Conservation (phyloP, 2,888 invertebrate genomes). For the Apamea crenata region DNA sequence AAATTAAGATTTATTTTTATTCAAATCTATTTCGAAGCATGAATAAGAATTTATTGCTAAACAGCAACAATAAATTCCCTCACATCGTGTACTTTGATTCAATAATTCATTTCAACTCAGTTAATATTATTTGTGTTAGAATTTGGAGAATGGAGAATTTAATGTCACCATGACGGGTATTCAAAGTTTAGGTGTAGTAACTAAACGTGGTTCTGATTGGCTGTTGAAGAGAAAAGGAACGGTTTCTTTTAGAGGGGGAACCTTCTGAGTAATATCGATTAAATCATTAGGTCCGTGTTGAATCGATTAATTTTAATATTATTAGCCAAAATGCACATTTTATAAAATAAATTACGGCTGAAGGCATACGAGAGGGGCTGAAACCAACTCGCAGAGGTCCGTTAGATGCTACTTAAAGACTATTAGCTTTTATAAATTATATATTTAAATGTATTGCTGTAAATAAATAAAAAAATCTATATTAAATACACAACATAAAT, state of each 20-base stretch:
- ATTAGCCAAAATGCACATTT: background rate
- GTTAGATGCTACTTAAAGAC: background rate
- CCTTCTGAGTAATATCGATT: background rate
- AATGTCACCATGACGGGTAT: conserved; percentile 15
- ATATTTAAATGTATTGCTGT: background rate
- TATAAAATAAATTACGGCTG: no score
- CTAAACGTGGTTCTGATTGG: conserved; percentile 64
- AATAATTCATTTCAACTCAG: background rate
- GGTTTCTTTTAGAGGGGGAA: conserved; percentile 38
- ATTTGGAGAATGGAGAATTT: background rate
- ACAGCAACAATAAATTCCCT: background rate
- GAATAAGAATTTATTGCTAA: rapidly evolving
- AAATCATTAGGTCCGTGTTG: rapidly evolving
- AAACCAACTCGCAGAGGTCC: background rate
- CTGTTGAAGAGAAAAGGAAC: conserved; percentile 57
- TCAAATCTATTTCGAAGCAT: background rate
- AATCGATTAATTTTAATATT: background rate
- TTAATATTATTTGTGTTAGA: background rate
- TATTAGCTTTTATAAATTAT: no score
- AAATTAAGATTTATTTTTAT: background rate
- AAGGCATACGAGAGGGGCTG: no score
- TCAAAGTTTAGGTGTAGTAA: conserved; percentile 36
- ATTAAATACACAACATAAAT: background rate
- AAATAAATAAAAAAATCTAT: background rate
- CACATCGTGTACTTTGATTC: rapidly evolving